Conservation (phyloP, 2,797 vertebrate species). For the Xyrichtys novacula region DNA sequence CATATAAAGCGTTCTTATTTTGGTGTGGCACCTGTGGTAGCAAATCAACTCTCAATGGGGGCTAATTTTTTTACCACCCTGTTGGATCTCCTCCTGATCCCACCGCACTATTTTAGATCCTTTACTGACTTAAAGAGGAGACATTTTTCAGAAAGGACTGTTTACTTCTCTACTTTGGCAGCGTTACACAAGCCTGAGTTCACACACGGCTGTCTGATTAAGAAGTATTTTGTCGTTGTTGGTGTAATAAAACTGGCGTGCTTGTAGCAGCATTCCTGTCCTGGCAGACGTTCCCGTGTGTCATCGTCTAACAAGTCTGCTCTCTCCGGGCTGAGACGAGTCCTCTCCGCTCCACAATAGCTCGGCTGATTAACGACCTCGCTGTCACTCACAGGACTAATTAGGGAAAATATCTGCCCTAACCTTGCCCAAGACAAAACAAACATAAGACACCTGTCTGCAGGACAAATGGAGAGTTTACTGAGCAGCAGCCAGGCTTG, state of each 20-base stretch:
- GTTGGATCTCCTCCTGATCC: too few relatives aligned
- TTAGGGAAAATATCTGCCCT: conserved; percentile 25
- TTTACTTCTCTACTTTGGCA: too few relatives aligned
- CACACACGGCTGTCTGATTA: conserved; percentile 20
- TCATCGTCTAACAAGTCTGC: conserved; percentile 37
- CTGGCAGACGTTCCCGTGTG: conserved; percentile 27
- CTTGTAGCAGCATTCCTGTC: conserved; percentile 29
- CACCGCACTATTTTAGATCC: too few relatives aligned
- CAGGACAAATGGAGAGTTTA: not conserved
- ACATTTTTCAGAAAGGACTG: too few relatives aligned
- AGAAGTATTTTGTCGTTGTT: conserved; percentile 22
- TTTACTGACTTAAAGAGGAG: too few relatives aligned
- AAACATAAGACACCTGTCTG: conserved; percentile 15
- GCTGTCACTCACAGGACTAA: conserved; percentile 43
- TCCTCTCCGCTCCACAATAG: conserved; percentile 34
- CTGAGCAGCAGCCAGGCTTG: conserved; percentile 9
- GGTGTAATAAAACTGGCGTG: conserved; percentile 36
- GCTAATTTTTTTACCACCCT: too few relatives aligned
- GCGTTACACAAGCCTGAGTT: too few relatives aligned
- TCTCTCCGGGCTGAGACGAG: not conserved
- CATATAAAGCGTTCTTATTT: too few relatives aligned
- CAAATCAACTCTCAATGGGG: too few relatives aligned
- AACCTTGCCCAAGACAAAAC: conserved; percentile 28
- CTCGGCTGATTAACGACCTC: conserved; percentile 34
- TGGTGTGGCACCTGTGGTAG: too few relatives aligned